Percentiles rank a stretch among this genome's conserved stretches.
These are phyloP conservation scores for Ctenopoma kingsleyae DNA, from an alignment of 2,797 vertebrate species.

Conservation along the genomic window DNA sequence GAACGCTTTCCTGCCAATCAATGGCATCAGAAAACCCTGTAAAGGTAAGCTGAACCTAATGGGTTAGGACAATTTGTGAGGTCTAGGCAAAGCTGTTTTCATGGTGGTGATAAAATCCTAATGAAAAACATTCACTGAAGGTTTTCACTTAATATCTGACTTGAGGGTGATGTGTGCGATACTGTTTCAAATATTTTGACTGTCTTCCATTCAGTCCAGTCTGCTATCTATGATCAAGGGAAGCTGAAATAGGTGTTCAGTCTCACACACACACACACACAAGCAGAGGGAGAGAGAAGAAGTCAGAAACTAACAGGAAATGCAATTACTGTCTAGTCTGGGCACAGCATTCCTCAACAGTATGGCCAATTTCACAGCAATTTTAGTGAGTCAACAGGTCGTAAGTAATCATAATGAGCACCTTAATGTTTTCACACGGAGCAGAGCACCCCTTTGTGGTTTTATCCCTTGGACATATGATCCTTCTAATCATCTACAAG, in stretches of 20 bases:
- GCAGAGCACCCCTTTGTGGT: conserved; percentile 71
- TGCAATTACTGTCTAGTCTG: conserved; percentile 82
- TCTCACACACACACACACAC: conserved; percentile 28
- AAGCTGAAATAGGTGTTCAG: conserved; percentile 53
- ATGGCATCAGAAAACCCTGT: conserved; percentile 57
- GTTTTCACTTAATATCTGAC: conserved; percentile 30
- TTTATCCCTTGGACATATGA: conserved; percentile 78
- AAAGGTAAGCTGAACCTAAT: conserved; percentile 45
- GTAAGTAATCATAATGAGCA: conserved; percentile 82
- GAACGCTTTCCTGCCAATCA: conserved; percentile 45
- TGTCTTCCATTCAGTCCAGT: conserved; percentile 33
- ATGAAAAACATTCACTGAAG: conserved; percentile 50
- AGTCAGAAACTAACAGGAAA: conserved; percentile 80
- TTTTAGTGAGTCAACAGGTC: conserved; percentile 81
- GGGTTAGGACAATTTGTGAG: conserved; percentile 56
- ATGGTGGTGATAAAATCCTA: conserved; percentile 36
- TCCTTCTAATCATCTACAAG: conserved; percentile 76
- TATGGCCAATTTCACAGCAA: conserved; percentile 81
- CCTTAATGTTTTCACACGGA: conserved; percentile 76
- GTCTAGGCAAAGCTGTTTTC: conserved; percentile 50
- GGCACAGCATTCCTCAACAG: conserved; percentile 69
- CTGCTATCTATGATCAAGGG: conserved; percentile 26
- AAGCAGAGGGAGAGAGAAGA: conserved; percentile 8
- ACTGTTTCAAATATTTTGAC: conserved; percentile 36
- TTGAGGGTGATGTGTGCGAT: conserved; percentile 26